Base-by-base conservation (phyloP, 2,888 invertebrate genomes). In the Aleiodes testaceus region DNA sequence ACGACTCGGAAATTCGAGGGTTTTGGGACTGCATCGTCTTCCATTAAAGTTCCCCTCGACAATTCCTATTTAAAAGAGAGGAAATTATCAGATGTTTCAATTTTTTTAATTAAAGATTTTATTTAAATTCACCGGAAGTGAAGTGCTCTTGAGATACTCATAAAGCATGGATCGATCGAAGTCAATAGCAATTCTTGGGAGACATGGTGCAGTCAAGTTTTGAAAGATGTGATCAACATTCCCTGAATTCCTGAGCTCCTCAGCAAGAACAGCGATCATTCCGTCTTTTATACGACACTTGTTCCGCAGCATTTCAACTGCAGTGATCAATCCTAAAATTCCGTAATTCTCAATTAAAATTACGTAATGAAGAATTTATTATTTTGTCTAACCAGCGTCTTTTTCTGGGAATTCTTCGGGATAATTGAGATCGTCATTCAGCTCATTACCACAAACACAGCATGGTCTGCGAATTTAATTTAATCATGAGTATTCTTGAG, bases 241-340 rank as follows among this genome's bases (percentile, higher is more conserved):
- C 9, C 67, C 71, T 11, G 71, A 71, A 44, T 75, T 74, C 45
- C 67, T 72, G n/a, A 80, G 64, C 53, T 72, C 75, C 18, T 69
- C 71, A 6, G 76, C 77, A 22, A 79, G 69, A 7, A 73, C 69
- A 1, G 76, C 72, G 26, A 79, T 79, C 72, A 79, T 76, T 16
- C 74, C 73, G 6, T 79, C 74, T 52, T 78, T 78, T 26, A 66
- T 73, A 30, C 73, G 75, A 70, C 77, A 79, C 55, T 78, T 77
- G 12, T 63, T 65, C 65, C 69, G 76, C 16, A 80, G 74, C n/a
- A 75, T 53, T 45, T 75, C 66, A 11, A 79, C 53, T 2, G 77
- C 72, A 7, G 74, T 55, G 22, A 42, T 53, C 4, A 79, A 22
- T 30, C 73, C 78, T 80, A 16, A 7, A 42, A 36, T 26, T 26